Evolutionary conservation across 2,888 invertebrate genomes (phyloP), one percentile per base, ranked within the genome.

Genomic region (Heteromyza rotundicornis): DNA sequence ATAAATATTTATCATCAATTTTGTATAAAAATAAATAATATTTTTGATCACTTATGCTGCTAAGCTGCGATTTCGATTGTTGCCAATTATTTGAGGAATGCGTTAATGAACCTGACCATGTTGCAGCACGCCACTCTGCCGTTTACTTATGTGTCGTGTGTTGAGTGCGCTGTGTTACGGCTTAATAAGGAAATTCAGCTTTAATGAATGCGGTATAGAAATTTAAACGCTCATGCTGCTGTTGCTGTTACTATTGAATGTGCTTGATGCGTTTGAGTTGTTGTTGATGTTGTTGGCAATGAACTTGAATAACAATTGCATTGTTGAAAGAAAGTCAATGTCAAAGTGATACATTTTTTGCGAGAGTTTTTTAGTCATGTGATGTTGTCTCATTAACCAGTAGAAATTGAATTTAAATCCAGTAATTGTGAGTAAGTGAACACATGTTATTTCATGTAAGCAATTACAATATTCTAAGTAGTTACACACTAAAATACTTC

Each of bases 251-350:
- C n/a, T 3, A 7, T 40, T n/a, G 40, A 7, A 17, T 8, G 17
- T 47, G 47, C 40, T n/a, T n/a, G 40, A 10, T 40, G 14, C 40
- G 40, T 40, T 40, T 10, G 3, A 10, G 40, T 10, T 40, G 40
- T 19, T 47, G 2, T 20, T 47, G 40, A 7, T 40, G 40, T 40
- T 40, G 8, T 3, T 40, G 2, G 14, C 47, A 47, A 19, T 47
- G 47, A 47, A 47, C 47, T 47, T 47, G 47, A 47, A 47, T n/a
- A n/a, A n/a, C n/a, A n/a, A n/a, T 19, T 47, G 47, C 20, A 27
- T 27, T 27, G 27, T 27, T 27, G 27, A 17, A 47, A 47, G 47
- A 17, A 47, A 47, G 47, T 47, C 47, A 47, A 47, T 47, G 47
- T 19, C 47, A 47, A 19, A 19, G 47, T 47, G 19, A 47, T 19